Evolutionary conservation across 2,797 vertebrate species (phyloP), one percentile per base, ranked within the genome.

Genomic region (Vireo griseus): DNA sequence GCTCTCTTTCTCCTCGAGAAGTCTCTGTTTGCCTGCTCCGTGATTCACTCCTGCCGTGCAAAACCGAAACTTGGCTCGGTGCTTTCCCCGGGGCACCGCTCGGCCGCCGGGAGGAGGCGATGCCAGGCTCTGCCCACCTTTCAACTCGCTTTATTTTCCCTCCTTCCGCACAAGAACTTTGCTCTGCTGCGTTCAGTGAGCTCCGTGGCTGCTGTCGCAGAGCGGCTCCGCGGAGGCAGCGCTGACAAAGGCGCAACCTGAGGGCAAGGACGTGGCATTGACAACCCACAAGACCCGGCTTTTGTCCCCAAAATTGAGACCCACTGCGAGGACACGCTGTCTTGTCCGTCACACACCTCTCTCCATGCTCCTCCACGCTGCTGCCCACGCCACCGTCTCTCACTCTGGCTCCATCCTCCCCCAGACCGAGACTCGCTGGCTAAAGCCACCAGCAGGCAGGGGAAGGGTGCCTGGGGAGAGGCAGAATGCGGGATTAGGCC

Each of bases 111-210:
- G 42, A 29, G 63, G 35, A 78, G 54, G 51, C 67, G 6, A 20
- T 15, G 84, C 94, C 89, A 80, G 71, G 3, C 91, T 86, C 92
- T 93, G 86, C 68, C 80, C 81, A 19, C 65, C 68, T 57, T 33
- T 39, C 3, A 14, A 33, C 8, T 47, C 13, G 29, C 65, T 65
- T 73, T 25, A 3, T 63, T 88, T 62, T 29, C 7, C 40, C 22
- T 55, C 11, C 4, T 18, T 75, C 73, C 3, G 0, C 42, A 2
- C 69, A 2, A 33, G 5, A n/a, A 35, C 35, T 19, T 88, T 2
- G 51, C 1, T 31, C 18, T 26, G 55, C 67, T 8, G 37, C 3
- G 8, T 24, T 72, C 21, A 37, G 39, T 0, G 16, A 86, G 72
- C 73, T 17, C 76, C 6, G 44, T 9, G 35, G 68, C 59, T 29